These are phyloP conservation scores for Upupa epops DNA, from an alignment of 2,113 vertebrate genomes.

Conservation along the genomic window DNA sequence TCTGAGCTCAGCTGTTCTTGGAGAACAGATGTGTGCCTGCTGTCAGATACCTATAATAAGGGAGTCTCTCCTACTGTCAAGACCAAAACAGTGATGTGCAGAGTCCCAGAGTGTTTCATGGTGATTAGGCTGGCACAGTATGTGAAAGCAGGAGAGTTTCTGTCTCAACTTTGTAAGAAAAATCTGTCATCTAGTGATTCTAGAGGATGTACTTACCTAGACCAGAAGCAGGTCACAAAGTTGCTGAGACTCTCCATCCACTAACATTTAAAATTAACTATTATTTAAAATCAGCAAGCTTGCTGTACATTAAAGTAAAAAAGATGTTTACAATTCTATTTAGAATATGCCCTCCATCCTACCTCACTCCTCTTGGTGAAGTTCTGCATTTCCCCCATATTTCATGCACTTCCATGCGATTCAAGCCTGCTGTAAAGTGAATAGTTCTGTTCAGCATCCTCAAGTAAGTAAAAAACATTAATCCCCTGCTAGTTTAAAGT, in stretches of 20 bases:
- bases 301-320: background rate
- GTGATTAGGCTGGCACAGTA: background rate
- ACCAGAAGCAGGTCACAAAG: background rate
- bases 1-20: background rate
- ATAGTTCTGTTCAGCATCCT: background rate
- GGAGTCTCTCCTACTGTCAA: background rate
- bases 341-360: background rate
- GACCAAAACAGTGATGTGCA: background rate
- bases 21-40: background rate
- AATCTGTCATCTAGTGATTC: background rate
- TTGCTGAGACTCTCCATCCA: background rate
- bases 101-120: background rate
- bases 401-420: background rate
- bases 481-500: conserved; percentile 28
- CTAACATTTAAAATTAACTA: background rate
- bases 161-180: background rate
- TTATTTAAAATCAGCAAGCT: background rate
- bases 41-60: background rate
- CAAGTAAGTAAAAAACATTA: conserved; percentile 1
- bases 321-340: background rate
- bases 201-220: background rate
- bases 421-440: background rate
- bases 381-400: background rate
- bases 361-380: background rate
- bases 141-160: background rate